Base-by-base conservation (phyloP, 2,888 invertebrate species). In the Entomobrya proxima region DNA sequence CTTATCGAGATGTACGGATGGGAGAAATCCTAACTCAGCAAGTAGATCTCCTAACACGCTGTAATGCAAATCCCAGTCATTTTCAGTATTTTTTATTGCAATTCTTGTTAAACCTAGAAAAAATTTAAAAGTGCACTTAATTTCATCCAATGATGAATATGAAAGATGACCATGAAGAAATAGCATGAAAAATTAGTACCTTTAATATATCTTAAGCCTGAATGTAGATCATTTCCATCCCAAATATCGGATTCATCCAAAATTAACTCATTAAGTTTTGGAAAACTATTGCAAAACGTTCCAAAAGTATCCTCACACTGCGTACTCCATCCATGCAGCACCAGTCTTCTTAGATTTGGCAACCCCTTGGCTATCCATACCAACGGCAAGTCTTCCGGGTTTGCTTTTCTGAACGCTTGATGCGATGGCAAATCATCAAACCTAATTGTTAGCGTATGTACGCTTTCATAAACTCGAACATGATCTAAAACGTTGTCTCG, bases 321-420 rank as follows among this genome's bases (percentile, higher is more conserved):
- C 9, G 76, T 18, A 47, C 30, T 52, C 83, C 83, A 83, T 4
- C 83, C 83, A 32, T 32, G 7, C 18, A 83, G 13, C 32, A 9
- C 27, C 21, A 83, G n/a, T 35, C 40, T 83, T 44, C 32, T n/a
- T 9, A 83, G 32, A 24, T 83, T 83, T n/a, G 83, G 83, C 18
- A 83, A n/a, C 0, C 67, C 37, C 21, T 76, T 83, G 0, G 40
- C 15, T 13, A 83, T 83, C 83, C 76, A 83, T 3, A 52, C 24
- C 9, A 83, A 24, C 1, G 76, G 83, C 37, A 83, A 76, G 67
- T 83, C 83, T 76, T 76, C 37, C 15, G 76, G 83, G 1, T 47
- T 67, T 21, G 83, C 83, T 40, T 82, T 82, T 18, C 58, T 58
- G 7, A 2, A 1, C 1, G 18, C 3, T 40, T n/a, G n/a, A n/a